Percentiles rank a stretch among this genome's conserved stretches.
Conservation (phyloP, 2,888 invertebrate species). For the Drosophila tripunctata region DNA sequence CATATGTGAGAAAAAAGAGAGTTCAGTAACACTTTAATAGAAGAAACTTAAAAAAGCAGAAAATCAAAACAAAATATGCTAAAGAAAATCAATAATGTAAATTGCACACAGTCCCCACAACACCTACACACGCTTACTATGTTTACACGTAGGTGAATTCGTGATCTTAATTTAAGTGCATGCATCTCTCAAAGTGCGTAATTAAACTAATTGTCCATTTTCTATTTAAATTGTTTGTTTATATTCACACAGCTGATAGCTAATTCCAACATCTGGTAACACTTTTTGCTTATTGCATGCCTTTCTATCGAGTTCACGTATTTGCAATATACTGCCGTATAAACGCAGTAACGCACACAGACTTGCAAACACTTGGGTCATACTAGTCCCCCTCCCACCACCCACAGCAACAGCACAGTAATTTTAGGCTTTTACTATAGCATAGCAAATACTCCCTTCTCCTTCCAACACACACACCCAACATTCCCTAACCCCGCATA, state of each 20-base stretch:
- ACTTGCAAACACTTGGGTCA: neutral
- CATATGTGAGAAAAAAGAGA: conserved; percentile 4
- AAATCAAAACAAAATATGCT: conserved; percentile 69
- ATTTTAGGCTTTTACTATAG: conserved; percentile 49
- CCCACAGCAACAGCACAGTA: conserved; percentile 40
- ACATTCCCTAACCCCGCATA: conserved; percentile 47
- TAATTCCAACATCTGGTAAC: neutral
- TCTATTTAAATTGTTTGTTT: neutral
- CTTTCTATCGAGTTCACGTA: neutral
- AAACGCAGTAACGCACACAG: conserved; percentile 7
- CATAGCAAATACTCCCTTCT: neutral
- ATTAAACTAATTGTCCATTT: too few relatives aligned
- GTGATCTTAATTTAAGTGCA: too few relatives aligned
- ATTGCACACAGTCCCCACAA: conserved; percentile 37
- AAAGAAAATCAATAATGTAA: conserved; percentile 72
- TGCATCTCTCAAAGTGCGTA: too few relatives aligned
- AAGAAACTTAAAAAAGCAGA: conserved; percentile 25
- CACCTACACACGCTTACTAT: neutral
- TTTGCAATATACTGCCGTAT: neutral
- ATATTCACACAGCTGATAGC: neutral
- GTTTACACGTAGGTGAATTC: neutral
- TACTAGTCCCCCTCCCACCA: too few relatives aligned
- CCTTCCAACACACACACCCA: neutral
- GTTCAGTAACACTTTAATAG: conserved; percentile 49
- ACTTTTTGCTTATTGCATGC: neutral